Evolutionary conservation across 2,888 invertebrate genomes (phyloP).

Genomic region (Oscheius onirici): DNA sequence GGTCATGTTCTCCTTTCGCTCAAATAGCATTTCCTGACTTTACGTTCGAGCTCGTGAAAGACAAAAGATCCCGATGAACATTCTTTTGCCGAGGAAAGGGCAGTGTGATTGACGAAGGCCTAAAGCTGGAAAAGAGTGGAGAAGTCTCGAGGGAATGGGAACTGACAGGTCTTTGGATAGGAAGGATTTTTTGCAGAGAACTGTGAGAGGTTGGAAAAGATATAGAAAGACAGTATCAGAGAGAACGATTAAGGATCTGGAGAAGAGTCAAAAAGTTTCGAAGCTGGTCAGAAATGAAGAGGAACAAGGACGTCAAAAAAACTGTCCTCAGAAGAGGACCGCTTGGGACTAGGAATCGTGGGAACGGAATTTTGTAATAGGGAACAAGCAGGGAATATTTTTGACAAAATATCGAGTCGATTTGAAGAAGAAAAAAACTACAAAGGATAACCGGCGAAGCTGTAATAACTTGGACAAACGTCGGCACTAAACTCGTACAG

Average conservation of each 20-base stretch:
- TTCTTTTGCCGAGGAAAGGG: constrained; percentile 9
- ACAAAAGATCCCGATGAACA: background rate
- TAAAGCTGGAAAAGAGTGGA: background rate
- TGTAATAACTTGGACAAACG: too few relatives aligned
- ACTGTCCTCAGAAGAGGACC: too few relatives aligned
- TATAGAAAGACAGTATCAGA: background rate
- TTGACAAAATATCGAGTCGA: too few relatives aligned
- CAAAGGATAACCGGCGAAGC: too few relatives aligned
- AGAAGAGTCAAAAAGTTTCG: background rate
- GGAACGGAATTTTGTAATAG: too few relatives aligned
- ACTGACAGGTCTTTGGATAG: background rate
- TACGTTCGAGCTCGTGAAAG: background rate
- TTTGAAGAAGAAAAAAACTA: too few relatives aligned
- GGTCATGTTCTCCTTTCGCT: background rate
- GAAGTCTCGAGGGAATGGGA: background rate
- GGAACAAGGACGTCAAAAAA: too few relatives aligned
- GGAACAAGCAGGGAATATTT: too few relatives aligned
- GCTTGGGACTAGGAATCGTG: too few relatives aligned
- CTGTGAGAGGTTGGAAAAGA: background rate
- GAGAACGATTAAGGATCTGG: background rate
- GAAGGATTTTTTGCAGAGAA: background rate
- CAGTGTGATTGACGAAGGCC: background rate
- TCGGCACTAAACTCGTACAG: too few relatives aligned
- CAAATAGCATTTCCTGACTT: background rate
- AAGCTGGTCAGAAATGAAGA: background rate